Conservation (phyloP, 1,140 invertebrate species). For the Varroa destructor region DNA sequence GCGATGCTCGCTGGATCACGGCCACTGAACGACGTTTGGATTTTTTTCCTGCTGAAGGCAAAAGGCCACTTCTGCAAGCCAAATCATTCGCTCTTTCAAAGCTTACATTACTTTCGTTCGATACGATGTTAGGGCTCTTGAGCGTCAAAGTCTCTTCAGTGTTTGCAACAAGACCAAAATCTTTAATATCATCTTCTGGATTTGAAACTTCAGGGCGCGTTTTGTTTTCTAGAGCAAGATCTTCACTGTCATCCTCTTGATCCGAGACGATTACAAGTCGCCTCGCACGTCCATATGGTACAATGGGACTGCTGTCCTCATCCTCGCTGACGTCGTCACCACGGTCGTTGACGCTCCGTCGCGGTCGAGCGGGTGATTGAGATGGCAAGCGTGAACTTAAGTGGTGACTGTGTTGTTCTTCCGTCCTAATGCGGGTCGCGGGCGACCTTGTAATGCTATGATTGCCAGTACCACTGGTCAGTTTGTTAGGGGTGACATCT, state of each 20-base stretch:
- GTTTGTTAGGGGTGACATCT: background rate
- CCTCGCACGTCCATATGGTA: background rate
- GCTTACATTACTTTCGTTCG: too few species aligned
- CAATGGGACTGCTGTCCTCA: background rate
- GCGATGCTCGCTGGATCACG: background rate
- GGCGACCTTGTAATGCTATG: background rate
- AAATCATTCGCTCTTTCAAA: too few species aligned
- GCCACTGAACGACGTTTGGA: background rate
- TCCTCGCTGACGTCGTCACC: background rate
- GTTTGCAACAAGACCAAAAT: background rate
- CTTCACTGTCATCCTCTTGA: conserved; percentile 1
- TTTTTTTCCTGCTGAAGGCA: background rate
- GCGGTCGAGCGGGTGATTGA: background rate
- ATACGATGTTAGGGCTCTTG: too few species aligned
- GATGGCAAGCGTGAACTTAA: background rate
- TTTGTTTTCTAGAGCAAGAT: background rate
- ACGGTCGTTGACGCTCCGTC: background rate
- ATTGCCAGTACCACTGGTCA: background rate
- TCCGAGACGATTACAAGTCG: background rate
- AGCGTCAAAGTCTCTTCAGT: too few species aligned
- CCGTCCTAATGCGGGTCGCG: too few species aligned
- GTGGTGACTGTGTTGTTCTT: background rate
- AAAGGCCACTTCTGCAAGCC: too few species aligned
- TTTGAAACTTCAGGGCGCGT: background rate
- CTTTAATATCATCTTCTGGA: background rate